These are phyloP conservation scores for Centropyge bicolor DNA, from an alignment of 2,797 vertebrate genomes.

Conservation along the genomic window DNA sequence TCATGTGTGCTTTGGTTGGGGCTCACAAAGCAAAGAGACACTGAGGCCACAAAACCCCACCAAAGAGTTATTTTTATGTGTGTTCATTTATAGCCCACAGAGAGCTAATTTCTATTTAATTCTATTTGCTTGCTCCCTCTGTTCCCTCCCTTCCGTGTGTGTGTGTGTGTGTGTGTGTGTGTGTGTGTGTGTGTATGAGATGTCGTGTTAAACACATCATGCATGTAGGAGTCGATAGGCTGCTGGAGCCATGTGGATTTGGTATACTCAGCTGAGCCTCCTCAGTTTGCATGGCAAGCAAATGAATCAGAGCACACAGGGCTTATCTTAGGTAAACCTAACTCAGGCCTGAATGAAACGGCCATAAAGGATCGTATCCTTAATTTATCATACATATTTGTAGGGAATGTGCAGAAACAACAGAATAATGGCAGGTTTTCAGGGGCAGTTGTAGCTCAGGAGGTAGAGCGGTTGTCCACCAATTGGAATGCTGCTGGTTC, in stretches of 20 bases:
- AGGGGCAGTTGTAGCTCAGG: no score
- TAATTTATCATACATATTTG: not conserved
- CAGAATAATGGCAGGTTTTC: not conserved
- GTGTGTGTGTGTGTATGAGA: no score
- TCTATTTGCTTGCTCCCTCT: slow-evolving; percentile 40
- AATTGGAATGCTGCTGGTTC: no score
- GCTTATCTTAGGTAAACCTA: not conserved
- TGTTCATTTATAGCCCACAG: slow-evolving; percentile 20
- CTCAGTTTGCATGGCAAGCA: slow-evolving; percentile 76
- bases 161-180: no score
- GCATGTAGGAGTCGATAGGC: slow-evolving; percentile 16
- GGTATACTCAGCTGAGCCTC: slow-evolving; percentile 24
- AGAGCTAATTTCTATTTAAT: slow-evolving; percentile 40
- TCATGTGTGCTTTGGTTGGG: slow-evolving; percentile 15
- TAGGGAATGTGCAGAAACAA: not conserved
- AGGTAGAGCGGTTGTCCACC: no score
- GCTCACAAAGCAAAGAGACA: slow-evolving; percentile 28
- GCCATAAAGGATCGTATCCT: not conserved
- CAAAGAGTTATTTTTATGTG: slow-evolving; percentile 9
- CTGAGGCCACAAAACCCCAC: slow-evolving; percentile 7
- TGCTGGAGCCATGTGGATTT: not conserved
- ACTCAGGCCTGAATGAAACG: not conserved
- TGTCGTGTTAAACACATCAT: slow-evolving; percentile 10
- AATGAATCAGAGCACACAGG: slow-evolving; percentile 45
- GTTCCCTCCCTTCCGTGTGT: no score